phyloP scores from a whole-genome alignment of 2,888 invertebrate genomes.

The Stenurella melanura region DNA sequence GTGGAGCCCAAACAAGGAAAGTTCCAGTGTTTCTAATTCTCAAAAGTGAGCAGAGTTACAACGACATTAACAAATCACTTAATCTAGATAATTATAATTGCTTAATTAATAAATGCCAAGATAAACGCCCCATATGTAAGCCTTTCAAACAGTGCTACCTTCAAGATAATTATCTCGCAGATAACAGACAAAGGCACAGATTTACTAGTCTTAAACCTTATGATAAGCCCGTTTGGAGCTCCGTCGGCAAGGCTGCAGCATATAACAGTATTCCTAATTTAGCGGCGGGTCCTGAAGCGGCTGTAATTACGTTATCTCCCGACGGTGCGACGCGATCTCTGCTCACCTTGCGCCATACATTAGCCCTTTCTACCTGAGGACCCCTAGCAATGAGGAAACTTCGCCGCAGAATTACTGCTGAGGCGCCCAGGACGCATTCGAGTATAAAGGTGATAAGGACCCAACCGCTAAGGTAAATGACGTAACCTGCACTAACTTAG shows the following conservation, averaged over 20 bases:
- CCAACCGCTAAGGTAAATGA: slow-evolving; percentile 66
- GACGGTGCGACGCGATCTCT: slow-evolving; percentile 63
- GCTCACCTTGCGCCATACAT: slow-evolving; percentile 68
- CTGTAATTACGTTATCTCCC: slow-evolving; percentile 70
- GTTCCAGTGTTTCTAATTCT: no score
- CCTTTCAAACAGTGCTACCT: slow-evolving; percentile 1
- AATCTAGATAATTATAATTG: slow-evolving; percentile 8
- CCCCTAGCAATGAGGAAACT: slow-evolving; percentile 66
- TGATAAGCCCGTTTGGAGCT: slow-evolving; percentile 34
- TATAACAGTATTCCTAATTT: slow-evolving; percentile 68
- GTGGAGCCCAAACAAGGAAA: no score
- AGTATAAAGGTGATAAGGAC: slow-evolving; percentile 73
- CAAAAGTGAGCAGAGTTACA: not conserved
- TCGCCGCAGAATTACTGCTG: slow-evolving; percentile 64
- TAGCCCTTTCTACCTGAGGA: slow-evolving; percentile 67
- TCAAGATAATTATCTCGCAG: slow-evolving; percentile 26
- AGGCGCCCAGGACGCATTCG: slow-evolving; percentile 67
- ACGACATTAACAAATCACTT: not conserved
- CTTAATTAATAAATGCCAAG: slow-evolving; percentile 20
- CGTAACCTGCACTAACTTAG: slow-evolving; percentile 53
- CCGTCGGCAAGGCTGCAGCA: slow-evolving; percentile 41
- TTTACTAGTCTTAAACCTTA: slow-evolving; percentile 34
- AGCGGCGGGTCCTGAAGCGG: slow-evolving; percentile 65
- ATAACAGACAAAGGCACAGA: slow-evolving; percentile 38
- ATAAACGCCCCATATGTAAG: slow-evolving; percentile 10